A percentile compares a stretch with the other conserved stretches of the same genome.
These are phyloP conservation scores for Clarias batrachus DNA, from an alignment of 2,113 vertebrate species.

Conservation along the genomic window DNA sequence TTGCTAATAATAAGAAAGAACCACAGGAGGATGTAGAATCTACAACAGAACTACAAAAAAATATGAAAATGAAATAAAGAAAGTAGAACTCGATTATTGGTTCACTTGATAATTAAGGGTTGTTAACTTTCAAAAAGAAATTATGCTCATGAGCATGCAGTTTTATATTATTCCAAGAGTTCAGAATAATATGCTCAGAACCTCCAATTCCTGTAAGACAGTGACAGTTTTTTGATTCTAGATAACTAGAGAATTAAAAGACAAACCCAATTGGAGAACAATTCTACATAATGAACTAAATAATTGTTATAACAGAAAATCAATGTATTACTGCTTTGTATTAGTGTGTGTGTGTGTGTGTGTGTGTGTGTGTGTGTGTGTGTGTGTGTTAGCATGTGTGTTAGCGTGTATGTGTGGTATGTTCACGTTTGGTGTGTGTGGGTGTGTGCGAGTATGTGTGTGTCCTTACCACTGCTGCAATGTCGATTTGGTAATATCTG, in stretches of 20 bases:
- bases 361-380: background rate
- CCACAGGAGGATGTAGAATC: background rate
- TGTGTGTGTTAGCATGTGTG: background rate
- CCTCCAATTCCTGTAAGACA: background rate
- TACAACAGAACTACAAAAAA: background rate
- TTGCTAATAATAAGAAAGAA: background rate
- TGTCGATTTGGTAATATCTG: constrained; percentile 70
- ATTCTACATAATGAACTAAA: background rate
- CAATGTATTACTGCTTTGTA: too few species aligned
- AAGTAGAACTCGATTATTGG: too few species aligned
- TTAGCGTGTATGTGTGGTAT: background rate
- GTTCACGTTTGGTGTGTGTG: background rate
- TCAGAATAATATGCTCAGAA: background rate
- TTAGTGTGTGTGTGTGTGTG: background rate
- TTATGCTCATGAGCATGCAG: background rate
- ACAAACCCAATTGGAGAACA: background rate
- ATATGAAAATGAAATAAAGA: background rate
- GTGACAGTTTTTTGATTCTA: background rate
- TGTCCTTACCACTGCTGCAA: constrained; percentile 80
- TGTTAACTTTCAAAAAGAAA: background rate
- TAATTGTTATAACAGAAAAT: background rate
- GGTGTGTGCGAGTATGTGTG: constrained; percentile 2
- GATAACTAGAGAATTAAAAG: background rate
- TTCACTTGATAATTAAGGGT: background rate
- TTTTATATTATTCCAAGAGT: background rate